Base-by-base conservation (phyloP, 2,797 vertebrate genomes). In the Lutjanus campechanus region DNA sequence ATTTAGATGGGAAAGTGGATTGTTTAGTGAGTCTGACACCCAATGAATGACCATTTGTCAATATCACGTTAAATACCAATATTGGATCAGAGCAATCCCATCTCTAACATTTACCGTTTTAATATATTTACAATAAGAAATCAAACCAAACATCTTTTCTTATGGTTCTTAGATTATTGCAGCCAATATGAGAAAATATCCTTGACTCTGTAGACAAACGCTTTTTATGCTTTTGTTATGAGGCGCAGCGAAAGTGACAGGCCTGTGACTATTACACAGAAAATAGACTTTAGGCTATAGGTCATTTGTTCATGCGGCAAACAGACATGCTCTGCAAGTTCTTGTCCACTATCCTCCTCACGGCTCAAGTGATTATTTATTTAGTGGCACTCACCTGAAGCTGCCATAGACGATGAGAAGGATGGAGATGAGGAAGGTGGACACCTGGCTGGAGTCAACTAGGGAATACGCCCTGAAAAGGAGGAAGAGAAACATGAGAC, bases 381-480 rank as follows among this genome's bases (percentile, higher is more conserved):
- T 50, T 47, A 40, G 11, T n/a, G 63, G 44, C 20, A 86, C 97
- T 96, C 95, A 99, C 98, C 98, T 99, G 97, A 99, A 99, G 95
- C 98, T 99, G 92, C 98, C 98, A 16, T 99, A 99, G 85, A 99
- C 98, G 81, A 99, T 99, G 88, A 99, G 98, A 36, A 99, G 98
- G 93, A 99, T 99, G 89, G 98, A 99, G 93, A 99, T 99, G 92
- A 99, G 97, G 94, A 99, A 99, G 80, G 98, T 99, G 86, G 98
- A 99, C 90, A 99, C 98, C 96, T 99, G 98, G 94, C 98, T 99
- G 93, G 98, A 99, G 95, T 99, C 98, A 91, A 99, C 97, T 89
- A 99, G 96, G 94, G 98, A 99, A 94, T 99, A 99, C 25, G 97
- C 98, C 98, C 98, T 99, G 82, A 40, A 87, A 41, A 76, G 29